phyloP scores from a whole-genome alignment of 2,888 invertebrate species.

The Lasioglossum malachurum region DNA sequence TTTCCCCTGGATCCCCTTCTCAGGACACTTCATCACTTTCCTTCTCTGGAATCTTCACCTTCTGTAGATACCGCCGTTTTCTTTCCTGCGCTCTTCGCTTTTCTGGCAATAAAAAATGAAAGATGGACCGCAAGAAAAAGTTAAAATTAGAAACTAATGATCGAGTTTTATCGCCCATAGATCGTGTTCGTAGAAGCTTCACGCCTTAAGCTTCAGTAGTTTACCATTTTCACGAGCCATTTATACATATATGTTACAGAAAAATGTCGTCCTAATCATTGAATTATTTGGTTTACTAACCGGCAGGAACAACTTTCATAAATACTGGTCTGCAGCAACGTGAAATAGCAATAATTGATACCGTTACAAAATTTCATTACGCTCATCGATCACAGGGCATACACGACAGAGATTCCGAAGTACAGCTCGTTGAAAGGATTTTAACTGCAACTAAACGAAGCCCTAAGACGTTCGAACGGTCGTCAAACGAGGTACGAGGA shows the following conservation, averaged over 20 bases:
- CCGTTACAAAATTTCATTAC: background rate
- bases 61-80: no score
- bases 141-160: no score
- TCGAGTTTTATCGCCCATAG: no score
- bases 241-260: background rate
- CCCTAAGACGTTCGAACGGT: background rate
- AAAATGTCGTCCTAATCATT: background rate
- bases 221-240: no score
- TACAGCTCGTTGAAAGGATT: background rate
- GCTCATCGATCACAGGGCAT: background rate
- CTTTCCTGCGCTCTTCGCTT: no score
- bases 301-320: background rate
- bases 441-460: background rate
- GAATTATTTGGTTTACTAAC: background rate
- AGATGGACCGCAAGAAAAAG: no score
- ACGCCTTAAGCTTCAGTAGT: no score
- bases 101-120: no score
- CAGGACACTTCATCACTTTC: no score
- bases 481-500: background rate
- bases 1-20: no score
- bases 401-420: background rate
- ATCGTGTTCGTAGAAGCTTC: no score
- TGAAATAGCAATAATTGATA: background rate
- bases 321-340: background rate
- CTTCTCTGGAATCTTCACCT: no score